These are phyloP conservation scores for Drosophila lutescens DNA, from an alignment of 2,888 invertebrate species.

Conservation along the genomic window DNA sequence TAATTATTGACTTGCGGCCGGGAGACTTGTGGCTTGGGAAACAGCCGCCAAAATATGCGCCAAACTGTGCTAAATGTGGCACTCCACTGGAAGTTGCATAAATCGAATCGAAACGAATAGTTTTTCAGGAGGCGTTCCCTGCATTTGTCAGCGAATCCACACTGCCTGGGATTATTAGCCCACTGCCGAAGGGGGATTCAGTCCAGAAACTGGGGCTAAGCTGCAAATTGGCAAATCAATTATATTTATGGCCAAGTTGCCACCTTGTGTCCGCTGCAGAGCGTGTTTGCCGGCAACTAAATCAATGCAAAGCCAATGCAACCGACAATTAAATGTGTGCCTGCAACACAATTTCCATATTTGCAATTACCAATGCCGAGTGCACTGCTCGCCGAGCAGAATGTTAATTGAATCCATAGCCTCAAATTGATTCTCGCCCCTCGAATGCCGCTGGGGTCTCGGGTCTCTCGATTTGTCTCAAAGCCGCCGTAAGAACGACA, in stretches of 20 bases:
- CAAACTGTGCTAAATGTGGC: conserved; percentile 42
- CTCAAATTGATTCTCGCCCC: conserved; percentile 34
- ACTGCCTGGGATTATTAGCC: conserved; percentile 44
- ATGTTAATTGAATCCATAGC: conserved; percentile 50
- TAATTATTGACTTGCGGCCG: conserved; percentile 58
- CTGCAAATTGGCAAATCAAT: conserved; percentile 74
- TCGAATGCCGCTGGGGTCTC: not conserved
- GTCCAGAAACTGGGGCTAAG: conserved; percentile 9
- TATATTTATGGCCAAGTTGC: conserved; percentile 73
- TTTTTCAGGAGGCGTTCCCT: conserved; percentile 50
- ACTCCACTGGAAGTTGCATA: conserved; percentile 31
- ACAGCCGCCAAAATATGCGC: conserved; percentile 47
- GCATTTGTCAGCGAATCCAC: conserved; percentile 69
- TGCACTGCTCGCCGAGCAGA: conserved; percentile 1
- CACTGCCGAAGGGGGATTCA: conserved; percentile 42
- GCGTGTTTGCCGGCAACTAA: conserved; percentile 55
- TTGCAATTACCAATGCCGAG: conserved; percentile 53
- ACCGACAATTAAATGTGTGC: conserved; percentile 59
- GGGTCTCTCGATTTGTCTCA: conserved; percentile 22
- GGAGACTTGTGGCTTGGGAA: conserved; percentile 11
- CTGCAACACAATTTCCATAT: conserved; percentile 65
- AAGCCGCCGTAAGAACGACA: conserved; percentile 14
- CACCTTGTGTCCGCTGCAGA: conserved; percentile 49
- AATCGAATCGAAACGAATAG: conserved; percentile 23
- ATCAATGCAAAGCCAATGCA: conserved; percentile 53